Evolutionary conservation across 2,113 vertebrate species (phyloP).

Genomic region (Embiotoca jacksoni): DNA sequence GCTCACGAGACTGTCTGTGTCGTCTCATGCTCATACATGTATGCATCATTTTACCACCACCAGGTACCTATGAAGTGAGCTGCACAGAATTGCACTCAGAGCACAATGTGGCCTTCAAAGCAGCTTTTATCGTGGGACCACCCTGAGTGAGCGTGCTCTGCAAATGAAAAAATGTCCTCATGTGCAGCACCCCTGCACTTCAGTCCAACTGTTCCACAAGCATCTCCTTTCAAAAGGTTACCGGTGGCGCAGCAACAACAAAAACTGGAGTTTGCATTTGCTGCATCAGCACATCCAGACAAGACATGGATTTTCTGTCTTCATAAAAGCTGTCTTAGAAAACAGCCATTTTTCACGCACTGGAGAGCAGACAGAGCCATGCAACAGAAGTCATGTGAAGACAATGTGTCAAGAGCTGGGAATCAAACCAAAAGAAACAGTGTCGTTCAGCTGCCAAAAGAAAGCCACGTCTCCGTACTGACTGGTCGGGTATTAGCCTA

Average conservation of each 20-base stretch:
- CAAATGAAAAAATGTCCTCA: not conserved
- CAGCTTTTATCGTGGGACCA: not conserved
- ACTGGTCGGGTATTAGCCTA: constrained; percentile 62
- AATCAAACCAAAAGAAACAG: constrained; percentile 17
- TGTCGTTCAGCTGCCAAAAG: constrained; percentile 20
- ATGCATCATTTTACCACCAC: not conserved
- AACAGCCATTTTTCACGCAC: constrained; percentile 8
- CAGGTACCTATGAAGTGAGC: not conserved
- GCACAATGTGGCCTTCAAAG: not conserved
- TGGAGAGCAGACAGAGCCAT: too few relatives aligned
- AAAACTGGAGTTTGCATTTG: constrained; percentile 1
- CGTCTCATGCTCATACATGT: constrained; percentile 28
- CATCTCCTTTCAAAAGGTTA: not conserved
- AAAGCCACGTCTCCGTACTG: constrained; percentile 6
- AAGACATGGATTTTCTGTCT: constrained; percentile 42
- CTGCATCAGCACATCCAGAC: constrained; percentile 26
- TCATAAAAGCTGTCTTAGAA: constrained; percentile 5
- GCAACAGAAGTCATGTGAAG: too few relatives aligned
- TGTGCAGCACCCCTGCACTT: not conserved
- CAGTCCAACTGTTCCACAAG: too few relatives aligned
- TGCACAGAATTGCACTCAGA: not conserved
- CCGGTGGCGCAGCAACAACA: constrained; percentile 1
- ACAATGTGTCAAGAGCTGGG: not conserved
- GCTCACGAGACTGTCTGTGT: constrained; percentile 8
- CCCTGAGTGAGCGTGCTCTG: not conserved